phyloP scores from a whole-genome alignment of 2,888 invertebrate species.

The Glomeris marginata region DNA sequence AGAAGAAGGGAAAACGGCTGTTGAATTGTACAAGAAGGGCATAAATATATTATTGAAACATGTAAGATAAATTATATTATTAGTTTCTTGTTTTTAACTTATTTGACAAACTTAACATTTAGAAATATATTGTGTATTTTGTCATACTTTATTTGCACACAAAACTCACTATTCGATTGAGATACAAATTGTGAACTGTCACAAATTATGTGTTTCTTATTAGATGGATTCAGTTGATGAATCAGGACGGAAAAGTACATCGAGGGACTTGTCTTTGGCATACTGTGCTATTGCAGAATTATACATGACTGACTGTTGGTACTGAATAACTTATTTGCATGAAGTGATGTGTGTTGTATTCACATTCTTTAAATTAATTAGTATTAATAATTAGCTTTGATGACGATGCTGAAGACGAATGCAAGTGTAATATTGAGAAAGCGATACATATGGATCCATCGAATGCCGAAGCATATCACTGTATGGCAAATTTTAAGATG shows the following conservation, averaged over 20 bases:
- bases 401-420: conserved; percentile 30
- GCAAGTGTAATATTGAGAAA: conserved; percentile 26
- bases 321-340: conserved; percentile 8
- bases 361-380: no score
- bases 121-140: no score
- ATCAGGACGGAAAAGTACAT: not conserved
- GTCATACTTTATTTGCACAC: no score
- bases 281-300: conserved; percentile 33
- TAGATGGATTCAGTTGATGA: no score
- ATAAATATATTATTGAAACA: conserved; percentile 28
- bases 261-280: conserved; percentile 27
- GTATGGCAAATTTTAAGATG: conserved; percentile 28
- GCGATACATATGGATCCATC: conserved; percentile 27
- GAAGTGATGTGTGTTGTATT: not conserved
- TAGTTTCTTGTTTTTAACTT: no score
- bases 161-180: no score
- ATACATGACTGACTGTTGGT: conserved; percentile 34
- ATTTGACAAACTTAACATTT: no score
- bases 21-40: conserved; percentile 30
- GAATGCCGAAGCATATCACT: conserved; percentile 32
- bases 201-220: no score
- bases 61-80: conserved; percentile 2
- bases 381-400: conserved; percentile 27
- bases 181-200: no score
- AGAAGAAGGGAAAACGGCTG: conserved; percentile 28